A percentile compares a stretch with the other conserved stretches of the same genome.
These are phyloP conservation scores for Triplophysa rosa DNA, from an alignment of 2,113 vertebrate species.

Conservation along the genomic window DNA sequence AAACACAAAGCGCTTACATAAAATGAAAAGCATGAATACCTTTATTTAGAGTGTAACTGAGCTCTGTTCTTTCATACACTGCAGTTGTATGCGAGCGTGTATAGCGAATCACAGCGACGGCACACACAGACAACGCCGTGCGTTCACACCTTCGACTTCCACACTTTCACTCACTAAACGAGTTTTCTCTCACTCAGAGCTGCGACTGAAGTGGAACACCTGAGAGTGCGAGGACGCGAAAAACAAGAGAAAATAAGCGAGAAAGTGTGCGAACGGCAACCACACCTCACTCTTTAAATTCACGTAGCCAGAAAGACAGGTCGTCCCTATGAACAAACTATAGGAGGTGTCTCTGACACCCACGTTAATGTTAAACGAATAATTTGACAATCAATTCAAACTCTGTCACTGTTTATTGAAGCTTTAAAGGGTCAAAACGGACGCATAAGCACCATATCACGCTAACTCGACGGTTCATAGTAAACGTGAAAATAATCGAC, in stretches of 20 bases:
- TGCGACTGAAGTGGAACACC: constrained; percentile 21
- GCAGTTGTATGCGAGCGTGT: background rate
- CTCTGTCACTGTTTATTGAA: background rate
- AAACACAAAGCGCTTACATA: background rate
- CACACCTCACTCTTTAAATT: constrained; percentile 21
- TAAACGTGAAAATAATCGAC: too few relatives aligned
- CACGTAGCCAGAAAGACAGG: constrained; percentile 11
- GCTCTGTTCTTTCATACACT: constrained; percentile 1
- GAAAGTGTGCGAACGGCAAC: background rate
- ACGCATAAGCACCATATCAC: too few relatives aligned
- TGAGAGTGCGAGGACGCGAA: background rate
- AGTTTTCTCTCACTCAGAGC: constrained; percentile 24
- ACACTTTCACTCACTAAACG: constrained; percentile 25
- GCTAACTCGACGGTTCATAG: too few relatives aligned
- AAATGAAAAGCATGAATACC: background rate
- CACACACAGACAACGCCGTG: background rate
- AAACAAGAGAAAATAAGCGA: background rate
- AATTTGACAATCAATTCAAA: too few relatives aligned
- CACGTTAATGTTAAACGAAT: background rate
- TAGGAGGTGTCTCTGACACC: background rate
- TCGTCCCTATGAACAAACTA: constrained; percentile 26
- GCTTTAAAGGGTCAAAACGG: too few relatives aligned
- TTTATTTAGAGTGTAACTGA: background rate
- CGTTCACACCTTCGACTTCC: background rate
- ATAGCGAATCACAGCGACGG: background rate